A percentile compares a stretch with the other conserved stretches of the same genome.
Conservation (phyloP, 1,140 invertebrate genomes). For the Brachionus sp. region DNA sequence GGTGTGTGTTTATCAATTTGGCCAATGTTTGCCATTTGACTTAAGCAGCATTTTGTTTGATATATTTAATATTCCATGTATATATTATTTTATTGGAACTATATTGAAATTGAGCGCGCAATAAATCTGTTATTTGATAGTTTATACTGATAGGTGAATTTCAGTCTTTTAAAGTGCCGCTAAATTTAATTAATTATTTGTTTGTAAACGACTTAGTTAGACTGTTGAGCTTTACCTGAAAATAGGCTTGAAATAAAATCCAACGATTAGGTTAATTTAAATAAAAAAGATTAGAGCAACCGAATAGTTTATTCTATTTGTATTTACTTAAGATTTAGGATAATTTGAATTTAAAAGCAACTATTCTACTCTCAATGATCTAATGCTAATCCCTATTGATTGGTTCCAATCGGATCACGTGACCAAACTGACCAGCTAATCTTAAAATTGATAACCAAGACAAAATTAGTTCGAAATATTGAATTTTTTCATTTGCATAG, state of each 20-base stretch:
- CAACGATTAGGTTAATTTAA: background rate
- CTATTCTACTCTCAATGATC: background rate
- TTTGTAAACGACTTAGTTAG: constrained; percentile 24
- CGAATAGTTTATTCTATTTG: background rate
- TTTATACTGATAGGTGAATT: background rate
- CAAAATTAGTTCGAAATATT: no score
- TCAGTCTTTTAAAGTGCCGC: background rate
- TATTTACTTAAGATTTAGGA: background rate
- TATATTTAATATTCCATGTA: constrained; percentile 1
- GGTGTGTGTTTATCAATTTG: background rate
- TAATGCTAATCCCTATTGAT: background rate
- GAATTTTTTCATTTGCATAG: no score
- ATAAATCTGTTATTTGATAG: constrained; percentile 17
- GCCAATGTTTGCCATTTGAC: background rate
- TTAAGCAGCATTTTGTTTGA: background rate
- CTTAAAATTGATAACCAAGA: background rate
- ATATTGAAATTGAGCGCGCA: background rate
- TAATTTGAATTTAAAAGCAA: constrained; percentile 5
- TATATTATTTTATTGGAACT: background rate
- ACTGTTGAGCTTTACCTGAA: constrained; percentile 9
- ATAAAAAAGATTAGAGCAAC: constrained; percentile 3
- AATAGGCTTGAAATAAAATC: constrained; percentile 12
- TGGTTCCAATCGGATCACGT: background rate
- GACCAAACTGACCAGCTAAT: background rate
- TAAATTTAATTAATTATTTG: constrained; percentile 17